Evolutionary conservation across 2,888 invertebrate genomes (phyloP).

Genomic region (Epinotia demarniana): DNA sequence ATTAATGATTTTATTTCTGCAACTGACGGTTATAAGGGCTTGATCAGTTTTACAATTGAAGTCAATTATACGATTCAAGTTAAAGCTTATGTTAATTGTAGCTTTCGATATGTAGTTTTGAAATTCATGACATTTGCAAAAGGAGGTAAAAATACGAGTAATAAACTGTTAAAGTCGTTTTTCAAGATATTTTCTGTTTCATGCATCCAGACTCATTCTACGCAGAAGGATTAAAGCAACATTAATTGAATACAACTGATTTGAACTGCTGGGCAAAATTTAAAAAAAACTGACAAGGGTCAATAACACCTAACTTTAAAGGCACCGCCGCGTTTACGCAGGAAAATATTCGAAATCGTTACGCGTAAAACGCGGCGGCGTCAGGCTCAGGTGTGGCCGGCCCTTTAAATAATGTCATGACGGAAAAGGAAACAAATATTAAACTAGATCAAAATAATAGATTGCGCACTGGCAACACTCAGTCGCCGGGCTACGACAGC

Average conservation of each 20-base stretch:
- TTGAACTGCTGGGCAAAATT: background rate
- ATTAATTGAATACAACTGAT: background rate
- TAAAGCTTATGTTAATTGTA: constrained; percentile 16
- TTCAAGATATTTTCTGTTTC: background rate
- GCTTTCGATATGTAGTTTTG: constrained; percentile 3
- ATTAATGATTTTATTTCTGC: constrained; percentile 40
- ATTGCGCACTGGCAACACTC: constrained; percentile 58
- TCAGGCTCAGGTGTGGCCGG: background rate
- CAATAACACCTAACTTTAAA: background rate
- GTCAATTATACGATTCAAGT: constrained; percentile 14
- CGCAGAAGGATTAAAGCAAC: background rate
- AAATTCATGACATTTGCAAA: constrained; percentile 21
- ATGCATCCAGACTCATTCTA: background rate
- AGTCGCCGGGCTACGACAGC: constrained; percentile 72
- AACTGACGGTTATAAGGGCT: constrained; percentile 13
- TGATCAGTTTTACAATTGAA: constrained; percentile 9
- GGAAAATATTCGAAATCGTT: no score
- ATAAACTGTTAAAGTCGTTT: background rate
- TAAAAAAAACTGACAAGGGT: background rate
- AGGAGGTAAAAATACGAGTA: background rate
- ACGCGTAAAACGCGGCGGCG: no score
- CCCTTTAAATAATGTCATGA: background rate
- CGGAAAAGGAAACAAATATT: constrained; percentile 1
- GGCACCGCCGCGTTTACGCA: background rate
- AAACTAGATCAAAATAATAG: constrained; percentile 22